phyloP scores from a whole-genome alignment of 2,888 invertebrate genomes.

The Xylota sylvarum region DNA sequence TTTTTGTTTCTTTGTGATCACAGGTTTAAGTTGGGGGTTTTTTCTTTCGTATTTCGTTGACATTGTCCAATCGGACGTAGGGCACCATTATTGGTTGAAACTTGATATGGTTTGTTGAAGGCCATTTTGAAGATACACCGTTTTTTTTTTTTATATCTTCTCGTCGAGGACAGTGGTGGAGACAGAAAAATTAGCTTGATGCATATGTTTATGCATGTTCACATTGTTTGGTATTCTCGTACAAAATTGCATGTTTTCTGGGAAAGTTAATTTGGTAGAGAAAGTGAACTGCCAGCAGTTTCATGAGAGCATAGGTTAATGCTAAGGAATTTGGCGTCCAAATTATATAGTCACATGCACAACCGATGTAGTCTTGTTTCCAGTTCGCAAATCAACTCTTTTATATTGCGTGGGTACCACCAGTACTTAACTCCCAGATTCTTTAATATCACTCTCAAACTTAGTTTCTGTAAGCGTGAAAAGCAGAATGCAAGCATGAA shows the following conservation, averaged over 20 bases:
- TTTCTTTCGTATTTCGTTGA: constrained; percentile 58
- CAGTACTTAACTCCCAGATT: background rate
- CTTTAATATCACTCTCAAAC: too few relatives aligned
- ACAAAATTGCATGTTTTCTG: background rate
- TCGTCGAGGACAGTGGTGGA: constrained; percentile 37
- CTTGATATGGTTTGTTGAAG: constrained; percentile 74
- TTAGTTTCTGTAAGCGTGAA: too few relatives aligned
- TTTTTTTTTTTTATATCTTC: constrained; percentile 17
- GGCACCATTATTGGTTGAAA: constrained; percentile 76
- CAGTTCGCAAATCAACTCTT: constrained; percentile 29
- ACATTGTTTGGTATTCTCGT: constrained; percentile 17
- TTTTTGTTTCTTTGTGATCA: constrained; percentile 45
- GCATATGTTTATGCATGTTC: constrained; percentile 62
- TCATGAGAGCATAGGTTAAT: too few relatives aligned
- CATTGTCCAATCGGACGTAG: constrained; percentile 75
- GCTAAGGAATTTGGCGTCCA: too few relatives aligned
- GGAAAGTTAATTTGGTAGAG: background rate
- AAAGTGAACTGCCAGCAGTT: too few relatives aligned
- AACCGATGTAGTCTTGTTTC: too few relatives aligned
- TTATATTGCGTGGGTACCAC: background rate
- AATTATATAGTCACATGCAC: too few relatives aligned
- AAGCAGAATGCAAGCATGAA: too few relatives aligned
- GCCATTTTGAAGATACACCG: constrained; percentile 66
- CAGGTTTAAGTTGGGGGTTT: constrained; percentile 23
- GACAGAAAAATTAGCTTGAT: constrained; percentile 70